These are phyloP conservation scores for Ellobium chinense DNA, from an alignment of 2,888 invertebrate genomes.

Conservation along the genomic window DNA sequence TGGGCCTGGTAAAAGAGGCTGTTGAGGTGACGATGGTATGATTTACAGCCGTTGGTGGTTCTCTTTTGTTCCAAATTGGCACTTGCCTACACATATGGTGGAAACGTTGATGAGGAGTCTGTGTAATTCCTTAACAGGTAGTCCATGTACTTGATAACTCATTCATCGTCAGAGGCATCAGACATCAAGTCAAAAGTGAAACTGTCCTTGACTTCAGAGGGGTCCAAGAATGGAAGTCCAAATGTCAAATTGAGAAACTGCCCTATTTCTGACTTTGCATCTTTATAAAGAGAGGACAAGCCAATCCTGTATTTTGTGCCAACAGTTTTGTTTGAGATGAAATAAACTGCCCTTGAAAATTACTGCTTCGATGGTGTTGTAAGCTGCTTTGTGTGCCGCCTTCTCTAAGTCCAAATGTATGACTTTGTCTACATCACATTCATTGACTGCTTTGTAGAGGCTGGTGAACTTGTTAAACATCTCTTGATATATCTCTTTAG, in stretches of 20 bases:
- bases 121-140: neutral
- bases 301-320: neutral
- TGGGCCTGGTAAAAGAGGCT: neutral
- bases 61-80: neutral
- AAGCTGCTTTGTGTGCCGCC: neutral
- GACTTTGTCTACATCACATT: neutral
- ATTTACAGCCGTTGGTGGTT: neutral
- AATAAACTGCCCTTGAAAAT: neutral
- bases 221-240: neutral
- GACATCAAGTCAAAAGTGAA: neutral
- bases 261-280: neutral
- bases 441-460: neutral
- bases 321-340: neutral
- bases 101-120: neutral
- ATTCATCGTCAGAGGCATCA: neutral
- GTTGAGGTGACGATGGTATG: neutral
- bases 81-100: neutral
- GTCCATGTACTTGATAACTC: neutral
- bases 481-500: neutral
- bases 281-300: neutral
- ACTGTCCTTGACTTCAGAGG: neutral
- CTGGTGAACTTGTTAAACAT: neutral
- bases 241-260: neutral
- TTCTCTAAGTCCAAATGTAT: neutral
- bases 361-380: neutral